phyloP scores from a whole-genome alignment of 2,113 vertebrate genomes.

The Ondatra zibethicus region DNA sequence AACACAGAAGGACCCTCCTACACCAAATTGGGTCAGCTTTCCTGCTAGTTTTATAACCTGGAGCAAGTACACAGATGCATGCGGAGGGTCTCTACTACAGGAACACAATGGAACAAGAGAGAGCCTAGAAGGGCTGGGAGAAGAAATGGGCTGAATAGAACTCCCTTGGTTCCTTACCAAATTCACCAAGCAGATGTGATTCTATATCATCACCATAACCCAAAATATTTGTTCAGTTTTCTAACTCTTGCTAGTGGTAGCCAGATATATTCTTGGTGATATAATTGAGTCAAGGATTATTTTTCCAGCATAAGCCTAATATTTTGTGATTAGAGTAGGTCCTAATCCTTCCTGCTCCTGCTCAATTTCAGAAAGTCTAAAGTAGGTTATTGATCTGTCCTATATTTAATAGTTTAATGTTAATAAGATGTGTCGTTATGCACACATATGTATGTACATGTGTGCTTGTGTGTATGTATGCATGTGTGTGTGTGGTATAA shows the following conservation, averaged over 20 bases:
- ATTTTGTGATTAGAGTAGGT: not conserved
- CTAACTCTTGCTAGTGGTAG: not conserved
- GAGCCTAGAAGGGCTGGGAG: not conserved
- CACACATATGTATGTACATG: not conserved
- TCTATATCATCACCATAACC: not conserved
- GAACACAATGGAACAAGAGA: not conserved
- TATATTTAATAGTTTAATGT: not conserved
- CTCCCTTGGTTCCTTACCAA: not conserved
- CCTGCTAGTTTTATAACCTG: not conserved
- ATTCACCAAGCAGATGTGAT: not conserved
- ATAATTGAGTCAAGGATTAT: not conserved
- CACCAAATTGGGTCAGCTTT: not conserved
- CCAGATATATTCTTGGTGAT: not conserved
- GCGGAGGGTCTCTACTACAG: not conserved
- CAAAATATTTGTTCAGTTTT: not conserved
- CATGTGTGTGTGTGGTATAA: no score
- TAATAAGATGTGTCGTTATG: not conserved
- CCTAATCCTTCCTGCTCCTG: not conserved
- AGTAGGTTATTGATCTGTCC: not conserved
- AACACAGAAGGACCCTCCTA: no score
- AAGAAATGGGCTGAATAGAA: not conserved
- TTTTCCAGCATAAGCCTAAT: not conserved
- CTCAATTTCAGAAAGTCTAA: not conserved
- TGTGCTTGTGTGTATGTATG: not conserved
- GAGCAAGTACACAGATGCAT: not conserved